These are phyloP conservation scores for Calonectris borealis DNA, from an alignment of 2,113 vertebrate genomes.

Conservation along the genomic window DNA sequence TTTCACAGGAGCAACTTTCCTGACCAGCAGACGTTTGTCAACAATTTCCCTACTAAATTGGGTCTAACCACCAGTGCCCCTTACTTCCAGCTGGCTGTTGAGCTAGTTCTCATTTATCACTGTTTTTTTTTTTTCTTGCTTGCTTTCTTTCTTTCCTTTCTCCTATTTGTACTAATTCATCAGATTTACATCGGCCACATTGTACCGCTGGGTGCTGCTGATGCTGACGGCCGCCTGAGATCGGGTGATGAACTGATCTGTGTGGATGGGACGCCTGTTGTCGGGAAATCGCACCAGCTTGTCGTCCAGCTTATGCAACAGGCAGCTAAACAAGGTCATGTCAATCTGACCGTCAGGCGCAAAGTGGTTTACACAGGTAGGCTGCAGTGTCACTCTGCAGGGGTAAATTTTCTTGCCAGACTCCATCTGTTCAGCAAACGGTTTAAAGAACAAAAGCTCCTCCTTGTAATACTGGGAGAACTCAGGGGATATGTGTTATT, in stretches of 20 bases:
- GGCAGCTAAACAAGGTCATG: slow-evolving; percentile 97
- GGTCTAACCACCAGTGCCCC: neutral
- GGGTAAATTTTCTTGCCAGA: neutral
- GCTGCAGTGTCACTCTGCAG: slow-evolving; percentile 15
- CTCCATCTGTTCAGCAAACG: slow-evolving; percentile 15
- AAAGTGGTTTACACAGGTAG: slow-evolving; percentile 91
- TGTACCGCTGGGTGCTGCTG: slow-evolving; percentile 95
- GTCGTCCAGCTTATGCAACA: slow-evolving; percentile 99
- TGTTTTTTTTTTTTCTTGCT: neutral
- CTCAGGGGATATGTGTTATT: neutral
- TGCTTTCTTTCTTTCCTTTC: no score
- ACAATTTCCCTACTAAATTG: neutral
- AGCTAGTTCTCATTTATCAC: neutral
- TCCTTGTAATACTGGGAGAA: neutral
- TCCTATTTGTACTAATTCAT: neutral
- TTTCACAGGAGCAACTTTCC: neutral
- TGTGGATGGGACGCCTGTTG: slow-evolving; percentile 95
- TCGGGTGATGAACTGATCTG: slow-evolving; percentile 96
- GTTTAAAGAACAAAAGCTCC: neutral
- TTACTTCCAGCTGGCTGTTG: neutral
- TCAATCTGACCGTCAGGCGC: slow-evolving; percentile 96
- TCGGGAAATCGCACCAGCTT: slow-evolving; percentile 97
- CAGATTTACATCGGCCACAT: slow-evolving; percentile 99
- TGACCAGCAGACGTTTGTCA: neutral
- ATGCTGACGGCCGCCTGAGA: slow-evolving; percentile 92